A percentile compares a stretch with the other conserved stretches of the same genome.
These are phyloP conservation scores for Allophyes oxyacanthae DNA, from an alignment of 2,888 invertebrate species.

Conservation along the genomic window DNA sequence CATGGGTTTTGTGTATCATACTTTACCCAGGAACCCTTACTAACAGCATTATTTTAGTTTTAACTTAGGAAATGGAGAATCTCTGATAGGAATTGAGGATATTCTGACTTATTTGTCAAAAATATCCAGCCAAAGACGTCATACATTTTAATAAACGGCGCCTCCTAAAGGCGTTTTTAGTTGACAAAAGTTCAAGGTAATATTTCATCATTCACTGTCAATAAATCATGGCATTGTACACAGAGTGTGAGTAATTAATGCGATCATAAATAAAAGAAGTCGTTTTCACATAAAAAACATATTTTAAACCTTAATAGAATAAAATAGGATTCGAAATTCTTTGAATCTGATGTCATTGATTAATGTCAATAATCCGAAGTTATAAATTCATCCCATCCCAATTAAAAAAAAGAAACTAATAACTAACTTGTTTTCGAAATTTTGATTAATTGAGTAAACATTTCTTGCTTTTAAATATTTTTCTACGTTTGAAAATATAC, in stretches of 20 bases:
- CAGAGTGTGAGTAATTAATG: slow-evolving; percentile 17
- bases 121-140: slow-evolving; percentile 1
- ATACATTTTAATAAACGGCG: slow-evolving; percentile 21
- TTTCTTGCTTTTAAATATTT: too few species aligned
- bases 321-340: neutral
- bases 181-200: slow-evolving; percentile 51
- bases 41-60: too few species aligned
- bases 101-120: neutral
- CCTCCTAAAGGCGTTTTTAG: slow-evolving; percentile 23
- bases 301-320: slow-evolving; percentile 2
- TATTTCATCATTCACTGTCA: slow-evolving; percentile 28
- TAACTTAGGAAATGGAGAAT: too few species aligned
- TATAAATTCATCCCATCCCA: neutral
- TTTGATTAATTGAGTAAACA: too few species aligned
- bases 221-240: slow-evolving; percentile 37
- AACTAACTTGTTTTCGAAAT: too few species aligned
- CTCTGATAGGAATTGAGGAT: too few species aligned
- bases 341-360: slow-evolving; percentile 2
- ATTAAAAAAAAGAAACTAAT: too few species aligned
- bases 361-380: slow-evolving; percentile 2
- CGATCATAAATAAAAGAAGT: slow-evolving; percentile 8
- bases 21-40: too few species aligned
- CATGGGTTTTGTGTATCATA: too few species aligned
- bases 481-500: too few species aligned
- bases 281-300: neutral